Evolutionary conservation across 2,113 vertebrate species (phyloP).

Genomic region (Pseudorasbora parva): DNA sequence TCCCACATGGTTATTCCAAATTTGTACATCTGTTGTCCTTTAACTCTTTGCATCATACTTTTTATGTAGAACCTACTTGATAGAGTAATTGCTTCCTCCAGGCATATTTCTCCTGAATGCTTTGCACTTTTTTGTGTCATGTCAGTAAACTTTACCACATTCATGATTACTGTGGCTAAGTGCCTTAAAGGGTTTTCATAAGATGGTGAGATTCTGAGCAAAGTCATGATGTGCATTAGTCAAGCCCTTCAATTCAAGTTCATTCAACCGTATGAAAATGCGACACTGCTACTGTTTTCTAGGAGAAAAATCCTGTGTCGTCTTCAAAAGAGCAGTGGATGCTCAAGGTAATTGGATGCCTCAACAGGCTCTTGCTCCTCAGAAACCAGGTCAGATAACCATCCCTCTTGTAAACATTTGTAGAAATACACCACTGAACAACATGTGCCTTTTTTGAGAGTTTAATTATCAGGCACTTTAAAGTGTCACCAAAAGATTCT

Average conservation of each 20-base stretch:
- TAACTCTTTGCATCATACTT: background rate
- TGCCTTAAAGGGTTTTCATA: background rate
- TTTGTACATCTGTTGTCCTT: background rate
- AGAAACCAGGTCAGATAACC: background rate
- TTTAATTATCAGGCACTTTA: slow-evolving; percentile 34
- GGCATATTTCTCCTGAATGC: background rate
- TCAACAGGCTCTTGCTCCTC: background rate
- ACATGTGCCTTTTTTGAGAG: background rate
- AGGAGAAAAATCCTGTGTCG: background rate
- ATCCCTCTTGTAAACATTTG: background rate
- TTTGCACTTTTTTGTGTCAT: background rate
- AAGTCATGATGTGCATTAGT: background rate
- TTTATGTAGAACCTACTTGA: no score
- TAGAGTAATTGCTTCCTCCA: background rate
- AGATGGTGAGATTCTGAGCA: background rate
- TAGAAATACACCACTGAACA: background rate
- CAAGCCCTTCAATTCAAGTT: background rate
- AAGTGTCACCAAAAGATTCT: background rate
- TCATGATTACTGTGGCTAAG: background rate
- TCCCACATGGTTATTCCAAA: background rate
- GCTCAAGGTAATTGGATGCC: background rate
- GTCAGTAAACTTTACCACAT: background rate
- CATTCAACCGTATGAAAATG: background rate
- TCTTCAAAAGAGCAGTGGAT: background rate
- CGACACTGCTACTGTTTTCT: background rate